Percentiles rank a stretch among this genome's conserved stretches.
Conservation (phyloP, 2,113 vertebrate genomes). For the Clarias macrocephalus region DNA sequence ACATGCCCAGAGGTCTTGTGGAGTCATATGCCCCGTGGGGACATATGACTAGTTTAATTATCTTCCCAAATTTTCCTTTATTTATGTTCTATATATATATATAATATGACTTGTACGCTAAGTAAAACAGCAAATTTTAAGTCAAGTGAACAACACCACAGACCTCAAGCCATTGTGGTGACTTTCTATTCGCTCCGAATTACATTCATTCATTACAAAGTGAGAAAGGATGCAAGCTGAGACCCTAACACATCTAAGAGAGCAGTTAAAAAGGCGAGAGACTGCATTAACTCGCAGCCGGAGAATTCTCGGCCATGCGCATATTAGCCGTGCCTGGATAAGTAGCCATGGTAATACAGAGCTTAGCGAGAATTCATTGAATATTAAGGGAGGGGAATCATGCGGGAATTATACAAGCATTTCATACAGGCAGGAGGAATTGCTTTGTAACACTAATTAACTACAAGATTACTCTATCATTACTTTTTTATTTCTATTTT, state of each 20-base stretch:
- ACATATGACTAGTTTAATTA: neutral
- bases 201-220: neutral
- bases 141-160: neutral
- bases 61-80: neutral
- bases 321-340: neutral
- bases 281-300: neutral
- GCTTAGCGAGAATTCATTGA: neutral
- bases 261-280: neutral
- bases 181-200: neutral
- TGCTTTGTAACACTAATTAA: neutral
- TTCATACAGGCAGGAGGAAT: neutral
- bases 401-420: neutral
- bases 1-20: too few species aligned
- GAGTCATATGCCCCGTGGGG: neutral
- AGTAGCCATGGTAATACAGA: neutral
- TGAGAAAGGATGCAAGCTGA: neutral
- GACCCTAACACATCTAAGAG: neutral
- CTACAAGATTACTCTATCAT: neutral
- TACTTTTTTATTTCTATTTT: neutral
- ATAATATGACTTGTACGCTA: neutral
- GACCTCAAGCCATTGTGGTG: neutral
- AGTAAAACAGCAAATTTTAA: neutral
- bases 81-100: neutral
- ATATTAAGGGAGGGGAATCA: neutral
- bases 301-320: neutral